Evolutionary conservation across 2,888 invertebrate genomes (phyloP), one percentile per base, ranked within the genome.

Genomic region (Antheraea assamensis): DNA sequence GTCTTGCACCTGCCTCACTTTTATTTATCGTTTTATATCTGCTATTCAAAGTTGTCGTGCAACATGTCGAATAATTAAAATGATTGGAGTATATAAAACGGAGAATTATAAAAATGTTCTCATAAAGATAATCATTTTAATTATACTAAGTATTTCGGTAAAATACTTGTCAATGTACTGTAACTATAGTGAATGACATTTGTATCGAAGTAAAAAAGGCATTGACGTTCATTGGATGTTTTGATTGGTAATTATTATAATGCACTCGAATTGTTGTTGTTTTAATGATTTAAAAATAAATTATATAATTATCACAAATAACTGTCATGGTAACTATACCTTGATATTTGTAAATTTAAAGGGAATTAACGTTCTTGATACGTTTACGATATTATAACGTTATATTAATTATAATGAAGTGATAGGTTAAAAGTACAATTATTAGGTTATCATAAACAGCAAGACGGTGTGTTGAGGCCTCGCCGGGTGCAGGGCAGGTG

Each of bases 391-490:
- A 52, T 21, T 70, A 70, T 42, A 70, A 42, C 27, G 31, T 73
- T 70, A 21, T 68, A 68, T n/a, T 24, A 55, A 49, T 68, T 49
- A 47, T 66, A 31, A 49, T 71, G 71, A 68, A 68, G 58, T 24
- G 73, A 75, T 75, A 73, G 72, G 31, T 71, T 73, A 70, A 71
- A 75, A 72, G 74, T 74, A 75, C 75, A 68, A 72, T 75, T 74
- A 70, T 71, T 73, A 78, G 73, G 77, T 55, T 75, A 74, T 75
- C 75, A 74, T 75, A 75, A 70, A 75, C 61, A 55, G 68, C 74
- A 77, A 82, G 82, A 80, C 80, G 79, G 81, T 80, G 80, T 79
- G 82, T 80, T 80, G 79, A 76, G 74, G 76, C 78, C 75, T 71
- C 71, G 75, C 72, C 75, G 78, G 75, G 73, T 73, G 77, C 74